A percentile compares a stretch with the other conserved stretches of the same genome.
Conservation (phyloP, 2,113 vertebrate species). For the Brachionichthys hirsutus region DNA sequence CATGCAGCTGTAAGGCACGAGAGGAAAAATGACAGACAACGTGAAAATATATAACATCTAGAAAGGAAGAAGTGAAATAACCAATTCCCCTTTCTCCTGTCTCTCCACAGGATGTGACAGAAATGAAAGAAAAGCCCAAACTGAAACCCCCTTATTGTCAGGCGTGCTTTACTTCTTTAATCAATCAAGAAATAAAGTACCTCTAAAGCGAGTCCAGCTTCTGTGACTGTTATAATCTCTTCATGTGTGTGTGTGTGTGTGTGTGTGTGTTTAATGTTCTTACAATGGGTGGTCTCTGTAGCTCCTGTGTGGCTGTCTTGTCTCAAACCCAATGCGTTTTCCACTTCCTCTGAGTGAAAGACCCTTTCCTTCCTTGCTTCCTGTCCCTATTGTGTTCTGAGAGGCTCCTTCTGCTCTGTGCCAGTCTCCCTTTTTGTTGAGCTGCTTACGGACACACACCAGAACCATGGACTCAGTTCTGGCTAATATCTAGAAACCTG, state of each 20-base stretch:
- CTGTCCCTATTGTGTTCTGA: slow-evolving; percentile 69
- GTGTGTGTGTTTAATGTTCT: slow-evolving; percentile 51
- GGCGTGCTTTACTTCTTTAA: not conserved
- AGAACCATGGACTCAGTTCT: slow-evolving; percentile 22
- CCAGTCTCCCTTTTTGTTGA: slow-evolving; percentile 64
- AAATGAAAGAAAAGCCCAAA: not conserved
- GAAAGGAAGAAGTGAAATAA: slow-evolving; percentile 47
- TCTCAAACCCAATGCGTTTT: slow-evolving; percentile 66
- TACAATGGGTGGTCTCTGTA: slow-evolving; percentile 70
- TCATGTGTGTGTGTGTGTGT: slow-evolving; percentile 20
- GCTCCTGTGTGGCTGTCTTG: slow-evolving; percentile 72
- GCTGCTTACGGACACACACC: slow-evolving; percentile 23
- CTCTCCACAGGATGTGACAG: not conserved
- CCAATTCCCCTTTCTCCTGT: slow-evolving; percentile 20
- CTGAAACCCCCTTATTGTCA: not conserved
- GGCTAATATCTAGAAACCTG: slow-evolving; percentile 11
- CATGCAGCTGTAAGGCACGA: not conserved
- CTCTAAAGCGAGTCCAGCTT: slow-evolving; percentile 2
- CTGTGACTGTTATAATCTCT: slow-evolving; percentile 9
- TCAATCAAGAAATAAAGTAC: not conserved
- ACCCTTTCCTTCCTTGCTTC: slow-evolving; percentile 72
- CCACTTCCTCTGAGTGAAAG: slow-evolving; percentile 72
- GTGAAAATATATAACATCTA: slow-evolving; percentile 19
- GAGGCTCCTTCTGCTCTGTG: slow-evolving; percentile 56
- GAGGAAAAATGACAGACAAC: not conserved